A percentile compares a stretch with the other conserved stretches of the same genome.
These are phyloP conservation scores for Panurus biarmicus DNA, from an alignment of 2,113 vertebrate genomes.

Conservation along the genomic window DNA sequence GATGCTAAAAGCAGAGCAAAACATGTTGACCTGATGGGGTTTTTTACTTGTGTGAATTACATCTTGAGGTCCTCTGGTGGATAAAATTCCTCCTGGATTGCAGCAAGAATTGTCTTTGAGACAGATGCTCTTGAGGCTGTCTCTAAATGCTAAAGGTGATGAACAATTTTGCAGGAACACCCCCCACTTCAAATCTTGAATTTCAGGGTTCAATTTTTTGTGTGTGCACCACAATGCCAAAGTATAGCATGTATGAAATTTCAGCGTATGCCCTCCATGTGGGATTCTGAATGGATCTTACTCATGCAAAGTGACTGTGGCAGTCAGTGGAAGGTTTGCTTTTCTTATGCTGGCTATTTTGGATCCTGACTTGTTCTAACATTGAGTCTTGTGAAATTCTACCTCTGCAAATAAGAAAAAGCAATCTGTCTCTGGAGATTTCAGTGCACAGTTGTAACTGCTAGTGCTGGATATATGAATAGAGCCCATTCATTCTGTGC, in stretches of 20 bases:
- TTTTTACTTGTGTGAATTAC: background rate
- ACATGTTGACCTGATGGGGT: background rate
- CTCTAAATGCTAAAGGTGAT: background rate
- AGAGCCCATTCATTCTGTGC: background rate
- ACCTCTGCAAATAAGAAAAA: background rate
- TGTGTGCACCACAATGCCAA: background rate
- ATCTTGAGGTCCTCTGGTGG: background rate
- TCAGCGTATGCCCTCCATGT: background rate
- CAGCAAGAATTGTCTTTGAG: background rate
- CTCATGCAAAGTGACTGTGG: background rate
- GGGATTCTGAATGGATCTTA: background rate
- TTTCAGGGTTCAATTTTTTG: background rate
- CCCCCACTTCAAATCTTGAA: background rate
- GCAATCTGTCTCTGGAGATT: background rate
- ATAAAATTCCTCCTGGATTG: background rate
- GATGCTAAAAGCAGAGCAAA: background rate
- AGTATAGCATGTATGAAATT: background rate
- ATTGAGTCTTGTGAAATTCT: slow-evolving; percentile 18
- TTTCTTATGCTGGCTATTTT: background rate
- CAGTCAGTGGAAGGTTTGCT: background rate
- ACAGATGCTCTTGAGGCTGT: background rate
- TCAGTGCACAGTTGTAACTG: background rate
- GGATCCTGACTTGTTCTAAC: background rate
- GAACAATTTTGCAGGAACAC: background rate
- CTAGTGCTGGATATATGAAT: background rate